These are phyloP conservation scores for Cryptophagus acutangulus DNA, from an alignment of 2,888 invertebrate species.

Conservation along the genomic window DNA sequence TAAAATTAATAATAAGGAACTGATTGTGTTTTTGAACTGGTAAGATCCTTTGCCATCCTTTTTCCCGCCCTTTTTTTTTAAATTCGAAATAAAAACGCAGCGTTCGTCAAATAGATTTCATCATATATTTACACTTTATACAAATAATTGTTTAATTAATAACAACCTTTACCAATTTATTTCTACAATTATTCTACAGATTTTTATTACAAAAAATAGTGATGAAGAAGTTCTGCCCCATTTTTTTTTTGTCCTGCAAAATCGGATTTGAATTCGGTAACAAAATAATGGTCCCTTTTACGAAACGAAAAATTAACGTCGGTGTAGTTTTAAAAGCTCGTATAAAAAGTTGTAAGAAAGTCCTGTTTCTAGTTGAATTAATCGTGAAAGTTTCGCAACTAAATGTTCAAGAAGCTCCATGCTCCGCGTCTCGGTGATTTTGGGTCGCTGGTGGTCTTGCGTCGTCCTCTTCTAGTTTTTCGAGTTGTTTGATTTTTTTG, in stretches of 20 bases:
- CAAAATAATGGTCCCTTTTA: neutral
- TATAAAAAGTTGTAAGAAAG: neutral
- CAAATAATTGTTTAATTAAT: conserved; percentile 21
- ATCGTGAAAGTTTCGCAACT: conserved; percentile 1
- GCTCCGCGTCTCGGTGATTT: conserved; percentile 43
- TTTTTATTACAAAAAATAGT: conserved; percentile 32
- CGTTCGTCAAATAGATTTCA: neutral
- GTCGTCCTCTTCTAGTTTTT: conserved; percentile 45
- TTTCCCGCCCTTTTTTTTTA: too few relatives aligned
- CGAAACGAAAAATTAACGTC: too few relatives aligned
- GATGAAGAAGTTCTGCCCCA: neutral
- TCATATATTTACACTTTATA: conserved; percentile 23
- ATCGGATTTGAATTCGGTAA: conserved; percentile 1
- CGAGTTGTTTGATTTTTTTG: conserved; percentile 57
- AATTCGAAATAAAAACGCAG: too few relatives aligned
- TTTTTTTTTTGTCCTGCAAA: too few relatives aligned
- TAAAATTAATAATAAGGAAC: conserved; percentile 43
- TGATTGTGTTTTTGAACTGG: conserved; percentile 48
- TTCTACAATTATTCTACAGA: conserved; percentile 24
- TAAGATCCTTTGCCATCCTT: conserved; percentile 29
- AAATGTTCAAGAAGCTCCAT: conserved; percentile 41
- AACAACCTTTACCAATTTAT: conserved; percentile 22
- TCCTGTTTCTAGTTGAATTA: neutral
- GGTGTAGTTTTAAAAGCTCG: conserved; percentile 2
- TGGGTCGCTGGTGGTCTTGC: conserved; percentile 45